Percentiles rank a stretch among this genome's conserved stretches.
phyloP scores from a whole-genome alignment of 2,113 vertebrate genomes.

The Mus pahari region DNA sequence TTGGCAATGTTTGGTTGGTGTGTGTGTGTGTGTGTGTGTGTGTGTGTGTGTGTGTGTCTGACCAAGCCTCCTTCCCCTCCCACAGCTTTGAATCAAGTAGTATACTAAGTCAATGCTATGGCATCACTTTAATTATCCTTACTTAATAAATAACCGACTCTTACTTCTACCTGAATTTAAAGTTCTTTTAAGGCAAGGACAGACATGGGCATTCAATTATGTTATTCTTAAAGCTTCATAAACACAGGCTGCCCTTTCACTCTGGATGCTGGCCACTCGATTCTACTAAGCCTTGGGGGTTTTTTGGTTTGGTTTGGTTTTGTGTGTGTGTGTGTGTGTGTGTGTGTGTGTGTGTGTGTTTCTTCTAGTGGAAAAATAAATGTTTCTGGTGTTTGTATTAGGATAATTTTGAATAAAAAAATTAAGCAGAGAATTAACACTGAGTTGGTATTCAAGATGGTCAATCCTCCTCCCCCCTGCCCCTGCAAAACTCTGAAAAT shows the following conservation, averaged over 20 bases:
- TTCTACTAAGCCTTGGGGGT: background rate
- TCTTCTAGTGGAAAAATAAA: background rate
- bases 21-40: background rate
- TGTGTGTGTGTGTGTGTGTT: too few relatives aligned
- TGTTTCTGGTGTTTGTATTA: background rate
- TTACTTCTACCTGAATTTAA: constrained; percentile 44
- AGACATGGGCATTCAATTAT: background rate
- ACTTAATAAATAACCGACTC: background rate
- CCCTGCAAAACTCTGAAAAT: constrained; percentile 75
- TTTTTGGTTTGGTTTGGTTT: too few relatives aligned
- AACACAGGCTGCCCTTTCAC: background rate
- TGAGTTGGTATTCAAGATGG: constrained; percentile 58
- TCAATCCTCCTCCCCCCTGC: constrained; percentile 37
- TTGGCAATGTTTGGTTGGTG: background rate
- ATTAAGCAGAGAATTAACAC: constrained; percentile 59
- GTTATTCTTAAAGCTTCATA: background rate
- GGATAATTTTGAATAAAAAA: constrained; percentile 49
- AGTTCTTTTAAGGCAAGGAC: background rate
- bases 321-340: too few relatives aligned
- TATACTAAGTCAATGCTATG: background rate
- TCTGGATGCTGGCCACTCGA: background rate
- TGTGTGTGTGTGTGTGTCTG: background rate
- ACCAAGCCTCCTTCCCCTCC: background rate
- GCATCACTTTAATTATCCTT: background rate
- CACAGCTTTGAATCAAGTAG: background rate